Base-by-base conservation (phyloP, 2,888 invertebrate genomes). In the Oegoconia quadripuncta region DNA sequence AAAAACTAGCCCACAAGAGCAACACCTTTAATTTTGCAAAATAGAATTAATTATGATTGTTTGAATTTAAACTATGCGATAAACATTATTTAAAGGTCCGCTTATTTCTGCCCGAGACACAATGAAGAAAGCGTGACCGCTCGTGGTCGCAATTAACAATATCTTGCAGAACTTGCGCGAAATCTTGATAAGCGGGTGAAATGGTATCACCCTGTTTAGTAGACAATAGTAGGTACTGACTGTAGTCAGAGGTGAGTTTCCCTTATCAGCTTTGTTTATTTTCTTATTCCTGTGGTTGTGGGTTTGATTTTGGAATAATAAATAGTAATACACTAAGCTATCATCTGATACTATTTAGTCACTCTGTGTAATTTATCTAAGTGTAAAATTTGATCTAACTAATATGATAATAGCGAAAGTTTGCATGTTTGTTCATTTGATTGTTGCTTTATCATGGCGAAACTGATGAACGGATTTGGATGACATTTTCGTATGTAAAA, bases 151-250 rank as follows among this genome's bases (percentile, higher is more conserved):
- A 44, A 43, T 50, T 46, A 42, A 28, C 33, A 25, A 27, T 40
- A 26, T 34, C 25, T 37, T 28, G 53, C 51, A 53, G 42, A 39
- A 26, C 29, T 28, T 41, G 33, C 37, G 37, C 34, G 38, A 37
- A 34, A 70, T 73, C 71, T 62, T 60, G 74, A 75, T 75, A 67
- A 31, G 34, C 59, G 52, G 63, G 66, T 67, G 72, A 68, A 71
- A 68, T 71, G 65, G 56, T 72, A 73, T 72, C 66, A 60, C 61
- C 49, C 23, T 34, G 25, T 27, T 30, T 17, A 8, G 34, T 36
- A 37, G 26, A 37, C 37, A 37, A 37, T 37, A 26, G 37, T 7
- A 25, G 18, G 16, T 23, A 34, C 22, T 32, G 30, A 17, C 12
- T 7, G n/a, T n/a, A n/a, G n/a, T n/a, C n/a, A n/a, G n/a, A n/a